Evolutionary conservation across 2,797 vertebrate species (phyloP).

Genomic region (Diplodus sargus): DNA sequence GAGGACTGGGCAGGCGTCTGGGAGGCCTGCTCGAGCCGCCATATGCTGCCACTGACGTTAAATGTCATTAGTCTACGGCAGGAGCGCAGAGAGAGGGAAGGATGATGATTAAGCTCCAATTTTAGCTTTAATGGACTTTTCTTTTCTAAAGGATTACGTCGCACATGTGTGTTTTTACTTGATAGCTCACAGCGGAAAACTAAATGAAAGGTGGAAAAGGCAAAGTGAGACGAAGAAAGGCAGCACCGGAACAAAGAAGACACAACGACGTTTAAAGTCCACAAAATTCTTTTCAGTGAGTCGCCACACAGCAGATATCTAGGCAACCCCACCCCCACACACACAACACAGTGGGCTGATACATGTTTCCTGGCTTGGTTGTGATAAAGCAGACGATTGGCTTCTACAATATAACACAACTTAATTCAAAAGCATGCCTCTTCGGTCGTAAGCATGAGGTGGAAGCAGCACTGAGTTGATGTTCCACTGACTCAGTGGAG

Average conservation of each 20-base stretch:
- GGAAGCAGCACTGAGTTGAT: not conserved
- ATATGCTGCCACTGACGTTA: constrained; percentile 46
- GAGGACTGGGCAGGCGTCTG: constrained; percentile 66
- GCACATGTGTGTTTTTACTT: constrained; percentile 35
- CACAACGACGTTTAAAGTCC: not conserved
- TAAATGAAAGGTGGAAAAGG: constrained; percentile 9
- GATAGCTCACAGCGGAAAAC: not conserved
- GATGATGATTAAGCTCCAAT: constrained; percentile 46
- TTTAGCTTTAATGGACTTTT: constrained; percentile 51
- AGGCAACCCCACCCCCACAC: no score
- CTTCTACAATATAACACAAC: no score
- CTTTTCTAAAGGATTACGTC: constrained; percentile 33
- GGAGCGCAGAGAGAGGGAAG: constrained; percentile 31
- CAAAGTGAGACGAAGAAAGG: constrained; percentile 14
- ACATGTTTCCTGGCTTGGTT: no score
- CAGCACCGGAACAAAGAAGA: not conserved
- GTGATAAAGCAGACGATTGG: no score
- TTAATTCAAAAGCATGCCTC: constrained; percentile 9
- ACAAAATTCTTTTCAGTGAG: no score
- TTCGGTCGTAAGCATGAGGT: not conserved
- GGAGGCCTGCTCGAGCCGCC: constrained; percentile 60
- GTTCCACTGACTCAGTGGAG: not conserved
- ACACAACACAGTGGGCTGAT: no score
- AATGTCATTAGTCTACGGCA: constrained; percentile 60
- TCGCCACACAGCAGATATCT: no score